A percentile compares a stretch with the other conserved stretches of the same genome.
phyloP scores from a whole-genome alignment of 1,140 invertebrate genomes.

The Drosophila persimilis region DNA sequence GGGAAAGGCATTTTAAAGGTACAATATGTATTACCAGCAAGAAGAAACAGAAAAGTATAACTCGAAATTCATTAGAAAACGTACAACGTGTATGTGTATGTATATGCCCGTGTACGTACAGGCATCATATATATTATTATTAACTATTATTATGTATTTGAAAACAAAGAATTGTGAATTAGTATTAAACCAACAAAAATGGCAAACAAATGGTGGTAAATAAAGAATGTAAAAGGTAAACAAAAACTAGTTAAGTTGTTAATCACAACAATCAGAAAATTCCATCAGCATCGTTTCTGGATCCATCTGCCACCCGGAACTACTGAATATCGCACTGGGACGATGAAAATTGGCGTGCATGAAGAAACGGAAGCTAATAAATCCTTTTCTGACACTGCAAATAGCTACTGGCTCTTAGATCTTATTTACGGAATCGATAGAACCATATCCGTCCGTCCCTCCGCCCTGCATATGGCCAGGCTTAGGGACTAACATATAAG shows the following conservation, averaged over 20 bases:
- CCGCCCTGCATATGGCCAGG: no score
- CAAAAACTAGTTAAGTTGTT: not conserved
- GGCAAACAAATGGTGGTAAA: conserved; percentile 71
- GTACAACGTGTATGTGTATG: conserved; percentile 25
- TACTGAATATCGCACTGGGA: no score
- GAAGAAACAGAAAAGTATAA: conserved; percentile 15
- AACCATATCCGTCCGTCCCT: no score
- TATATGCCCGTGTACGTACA: conserved; percentile 56
- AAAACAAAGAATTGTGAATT: conserved; percentile 79
- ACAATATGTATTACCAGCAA: conserved; percentile 64
- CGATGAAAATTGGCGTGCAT: no score
- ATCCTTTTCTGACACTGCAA: no score
- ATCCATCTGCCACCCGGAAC: no score
- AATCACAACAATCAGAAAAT: no score
- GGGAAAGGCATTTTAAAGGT: conserved; percentile 57
- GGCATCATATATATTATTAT: conserved; percentile 67
- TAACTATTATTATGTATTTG: conserved; percentile 77
- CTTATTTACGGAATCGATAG: no score
- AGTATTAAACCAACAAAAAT: conserved; percentile 72
- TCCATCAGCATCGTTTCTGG: no score
- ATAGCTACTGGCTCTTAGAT: no score
- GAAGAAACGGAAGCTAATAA: no score
- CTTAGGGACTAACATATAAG: no score
- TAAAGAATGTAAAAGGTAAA: conserved; percentile 67
- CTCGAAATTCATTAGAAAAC: conserved; percentile 39